These are phyloP conservation scores for Trichogramma dendrolimi DNA, from an alignment of 2,888 invertebrate genomes.

Conservation along the genomic window DNA sequence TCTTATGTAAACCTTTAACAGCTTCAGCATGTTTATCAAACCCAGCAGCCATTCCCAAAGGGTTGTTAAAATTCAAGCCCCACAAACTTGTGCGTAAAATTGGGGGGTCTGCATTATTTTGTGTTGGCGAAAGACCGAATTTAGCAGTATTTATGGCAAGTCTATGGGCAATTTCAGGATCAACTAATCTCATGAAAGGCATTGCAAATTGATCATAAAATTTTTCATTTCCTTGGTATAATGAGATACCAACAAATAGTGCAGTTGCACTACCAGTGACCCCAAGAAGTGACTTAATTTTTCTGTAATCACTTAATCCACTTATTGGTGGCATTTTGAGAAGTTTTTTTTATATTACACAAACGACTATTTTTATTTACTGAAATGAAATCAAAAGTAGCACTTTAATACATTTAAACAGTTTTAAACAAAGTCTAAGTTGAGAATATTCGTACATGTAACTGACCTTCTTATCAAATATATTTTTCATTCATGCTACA, in stretches of 20 bases:
- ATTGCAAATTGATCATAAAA: constrained; percentile 72
- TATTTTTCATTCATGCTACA: no score
- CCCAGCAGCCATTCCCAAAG: constrained; percentile 96
- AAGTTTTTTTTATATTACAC: no score
- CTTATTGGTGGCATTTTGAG: background rate
- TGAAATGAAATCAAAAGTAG: no score
- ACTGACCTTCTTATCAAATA: no score
- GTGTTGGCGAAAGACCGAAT: constrained; percentile 67
- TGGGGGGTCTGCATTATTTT: constrained; percentile 60
- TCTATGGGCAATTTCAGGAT: constrained; percentile 80
- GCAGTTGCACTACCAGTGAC: constrained; percentile 64
- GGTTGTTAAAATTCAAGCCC: constrained; percentile 73
- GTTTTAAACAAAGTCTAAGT: no score
- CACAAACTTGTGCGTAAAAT: constrained; percentile 68
- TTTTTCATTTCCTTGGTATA: constrained; percentile 72
- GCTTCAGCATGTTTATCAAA: constrained; percentile 98
- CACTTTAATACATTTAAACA: no score
- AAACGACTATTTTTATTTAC: no score
- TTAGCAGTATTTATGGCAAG: constrained; percentile 73
- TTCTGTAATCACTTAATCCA: constrained; percentile 54
- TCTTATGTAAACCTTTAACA: constrained; percentile 69
- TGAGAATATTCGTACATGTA: no score
- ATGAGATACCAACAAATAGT: constrained; percentile 64
- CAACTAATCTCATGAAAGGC: constrained; percentile 66
- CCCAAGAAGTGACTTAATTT: constrained; percentile 64